Percentiles rank a stretch among this genome's conserved stretches.
phyloP scores from a whole-genome alignment of 2,888 invertebrate genomes.

The Rhagophthalmus giganteus region DNA sequence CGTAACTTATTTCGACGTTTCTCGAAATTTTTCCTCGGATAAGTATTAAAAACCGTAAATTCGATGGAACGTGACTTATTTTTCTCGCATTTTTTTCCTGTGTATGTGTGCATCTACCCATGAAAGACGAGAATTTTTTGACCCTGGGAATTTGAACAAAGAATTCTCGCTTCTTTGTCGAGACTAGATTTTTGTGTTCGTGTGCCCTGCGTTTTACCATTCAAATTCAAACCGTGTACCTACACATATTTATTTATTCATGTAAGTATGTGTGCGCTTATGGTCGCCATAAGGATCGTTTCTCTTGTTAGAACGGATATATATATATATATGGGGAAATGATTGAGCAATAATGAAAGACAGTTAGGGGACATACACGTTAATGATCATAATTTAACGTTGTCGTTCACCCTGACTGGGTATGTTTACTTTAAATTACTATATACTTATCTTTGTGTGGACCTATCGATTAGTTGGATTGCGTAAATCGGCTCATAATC shows the following conservation, averaged over 20 bases:
- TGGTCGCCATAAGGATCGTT: conserved; percentile 12
- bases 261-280: too few species aligned
- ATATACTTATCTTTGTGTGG: background rate
- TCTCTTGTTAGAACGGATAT: conserved; percentile 7
- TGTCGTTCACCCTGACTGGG: conserved; percentile 27
- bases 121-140: conserved; percentile 32
- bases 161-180: conserved; percentile 30
- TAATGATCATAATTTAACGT: conserved; percentile 26
- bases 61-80: conserved; percentile 3
- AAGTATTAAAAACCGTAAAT: too few species aligned
- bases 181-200: conserved; percentile 7
- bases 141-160: conserved; percentile 36
- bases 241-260: conserved; percentile 6
- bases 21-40: too few species aligned
- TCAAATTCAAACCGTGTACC: conserved; percentile 21
- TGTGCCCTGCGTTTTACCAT: too few species aligned
- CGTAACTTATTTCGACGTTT: too few species aligned
- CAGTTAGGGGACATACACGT: conserved; percentile 16
- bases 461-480: conserved; percentile 9
- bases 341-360: too few species aligned
- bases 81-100: conserved; percentile 8
- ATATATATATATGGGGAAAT: conserved; percentile 20
- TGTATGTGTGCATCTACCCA: conserved; percentile 24
- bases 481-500: conserved; percentile 1
- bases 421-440: conserved; percentile 19